phyloP scores from a whole-genome alignment of 2,888 invertebrate genomes.

The Lamellibrachia columna region DNA sequence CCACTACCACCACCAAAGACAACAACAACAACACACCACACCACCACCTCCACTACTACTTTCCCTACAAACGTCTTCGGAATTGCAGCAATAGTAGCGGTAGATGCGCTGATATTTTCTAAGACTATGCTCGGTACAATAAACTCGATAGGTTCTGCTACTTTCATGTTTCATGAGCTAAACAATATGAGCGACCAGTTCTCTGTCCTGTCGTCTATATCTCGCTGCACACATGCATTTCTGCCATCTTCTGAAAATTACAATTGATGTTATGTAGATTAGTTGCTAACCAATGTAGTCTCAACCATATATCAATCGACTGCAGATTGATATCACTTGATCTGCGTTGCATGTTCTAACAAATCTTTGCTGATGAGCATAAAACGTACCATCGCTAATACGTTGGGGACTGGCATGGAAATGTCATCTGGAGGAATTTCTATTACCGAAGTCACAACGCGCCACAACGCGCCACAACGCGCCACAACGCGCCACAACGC shows the following conservation, averaged over 20 bases:
- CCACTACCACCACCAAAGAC: no score
- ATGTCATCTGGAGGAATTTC: neutral
- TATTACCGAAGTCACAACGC: neutral
- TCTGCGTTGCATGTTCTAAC: neutral
- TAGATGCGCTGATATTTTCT: no score
- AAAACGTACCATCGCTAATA: neutral
- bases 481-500: no score
- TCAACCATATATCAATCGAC: neutral
- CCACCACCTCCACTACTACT: no score
- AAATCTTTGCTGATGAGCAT: neutral
- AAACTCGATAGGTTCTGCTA: no score
- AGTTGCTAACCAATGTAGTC: neutral
- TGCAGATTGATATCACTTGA: slow-evolving; percentile 2
- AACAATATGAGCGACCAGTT: neutral
- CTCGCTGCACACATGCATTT: neutral
- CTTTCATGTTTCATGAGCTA: neutral
- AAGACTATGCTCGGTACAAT: neutral
- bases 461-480: no score
- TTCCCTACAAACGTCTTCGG: no score
- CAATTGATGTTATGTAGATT: neutral
- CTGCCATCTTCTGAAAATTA: neutral
- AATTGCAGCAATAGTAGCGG: no score
- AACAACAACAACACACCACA: no score
- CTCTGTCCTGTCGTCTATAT: neutral
- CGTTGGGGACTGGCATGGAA: neutral